A percentile compares a stretch with the other conserved stretches of the same genome.
Evolutionary conservation across 2,113 vertebrate species (phyloP).

Genomic region (Sebastes schlegelii): DNA sequence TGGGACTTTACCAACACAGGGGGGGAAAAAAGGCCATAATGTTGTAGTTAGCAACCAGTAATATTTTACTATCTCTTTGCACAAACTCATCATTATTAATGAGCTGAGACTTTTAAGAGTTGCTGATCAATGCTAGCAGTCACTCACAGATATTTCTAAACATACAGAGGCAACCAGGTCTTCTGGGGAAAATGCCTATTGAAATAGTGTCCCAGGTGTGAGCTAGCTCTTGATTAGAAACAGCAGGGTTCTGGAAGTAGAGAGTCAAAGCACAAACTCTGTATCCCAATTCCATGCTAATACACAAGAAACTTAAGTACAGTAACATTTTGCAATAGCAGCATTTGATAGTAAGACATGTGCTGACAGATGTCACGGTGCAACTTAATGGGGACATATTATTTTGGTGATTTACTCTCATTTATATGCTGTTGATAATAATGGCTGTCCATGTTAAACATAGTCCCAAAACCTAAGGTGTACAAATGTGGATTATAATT

Average conservation of each 20-base stretch:
- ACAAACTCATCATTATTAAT: slow-evolving; percentile 1
- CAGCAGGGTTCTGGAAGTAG: neutral
- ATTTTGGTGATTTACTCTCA: no score
- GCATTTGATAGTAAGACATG: no score
- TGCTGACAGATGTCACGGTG: no score
- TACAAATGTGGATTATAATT: no score
- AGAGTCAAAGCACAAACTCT: neutral
- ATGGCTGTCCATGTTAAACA: no score
- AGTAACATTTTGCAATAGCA: no score
- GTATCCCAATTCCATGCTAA: neutral
- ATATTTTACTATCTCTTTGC: neutral
- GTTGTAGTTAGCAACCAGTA: neutral
- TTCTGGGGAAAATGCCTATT: neutral
- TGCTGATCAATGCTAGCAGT: slow-evolving; percentile 8
- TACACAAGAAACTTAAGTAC: no score
- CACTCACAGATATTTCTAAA: neutral
- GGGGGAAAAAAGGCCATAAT: neutral
- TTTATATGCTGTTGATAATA: no score
- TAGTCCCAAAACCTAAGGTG: no score
- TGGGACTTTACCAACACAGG: slow-evolving; percentile 12
- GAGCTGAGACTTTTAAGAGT: neutral
- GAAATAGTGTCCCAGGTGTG: neutral
- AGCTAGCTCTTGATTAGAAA: neutral
- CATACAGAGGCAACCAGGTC: neutral
- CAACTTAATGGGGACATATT: no score